Evolutionary conservation across 2,888 invertebrate species (phyloP).

Genomic region (Electrophaes corylata): DNA sequence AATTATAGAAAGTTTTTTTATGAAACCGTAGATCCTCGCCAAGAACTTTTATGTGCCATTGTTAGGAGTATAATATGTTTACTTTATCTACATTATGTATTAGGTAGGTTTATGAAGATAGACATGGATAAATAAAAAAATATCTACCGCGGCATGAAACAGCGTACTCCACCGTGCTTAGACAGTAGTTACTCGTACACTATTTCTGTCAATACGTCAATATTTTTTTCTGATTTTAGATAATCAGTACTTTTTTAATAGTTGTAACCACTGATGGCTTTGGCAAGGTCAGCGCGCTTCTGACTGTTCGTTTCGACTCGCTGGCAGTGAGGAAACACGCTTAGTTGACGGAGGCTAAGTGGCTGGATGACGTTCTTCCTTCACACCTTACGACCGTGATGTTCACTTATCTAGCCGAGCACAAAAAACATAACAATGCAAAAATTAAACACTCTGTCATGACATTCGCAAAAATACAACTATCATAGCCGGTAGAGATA

Average conservation of each 20-base stretch:
- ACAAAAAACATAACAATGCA: constrained; percentile 64
- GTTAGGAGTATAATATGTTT: too few species aligned
- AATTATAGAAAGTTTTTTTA: too few species aligned
- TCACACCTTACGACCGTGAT: constrained; percentile 61
- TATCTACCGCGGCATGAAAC: too few species aligned
- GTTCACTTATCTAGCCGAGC: constrained; percentile 50
- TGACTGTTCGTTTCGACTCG: constrained; percentile 72
- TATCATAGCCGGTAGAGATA: constrained; percentile 41
- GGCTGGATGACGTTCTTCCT: constrained; percentile 71
- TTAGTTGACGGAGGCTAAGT: constrained; percentile 77
- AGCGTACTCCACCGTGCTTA: too few species aligned
- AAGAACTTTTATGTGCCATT: too few species aligned
- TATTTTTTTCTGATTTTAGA: too few species aligned
- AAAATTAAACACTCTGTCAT: constrained; percentile 51
- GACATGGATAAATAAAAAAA: too few species aligned
- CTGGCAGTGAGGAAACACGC: constrained; percentile 76
- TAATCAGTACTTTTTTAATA: constrained; percentile 32
- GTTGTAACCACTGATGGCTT: constrained; percentile 55
- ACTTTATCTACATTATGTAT: too few species aligned
- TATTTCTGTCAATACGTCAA: too few species aligned
- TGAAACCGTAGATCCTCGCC: too few species aligned
- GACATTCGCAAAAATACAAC: constrained; percentile 43
- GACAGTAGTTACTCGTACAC: too few species aligned
- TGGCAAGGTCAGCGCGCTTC: constrained; percentile 68
- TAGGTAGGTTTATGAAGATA: background rate